Evolutionary conservation across 2,888 invertebrate species (phyloP), one percentile per base, ranked within the genome.

Genomic region (Acronicta aceris): DNA sequence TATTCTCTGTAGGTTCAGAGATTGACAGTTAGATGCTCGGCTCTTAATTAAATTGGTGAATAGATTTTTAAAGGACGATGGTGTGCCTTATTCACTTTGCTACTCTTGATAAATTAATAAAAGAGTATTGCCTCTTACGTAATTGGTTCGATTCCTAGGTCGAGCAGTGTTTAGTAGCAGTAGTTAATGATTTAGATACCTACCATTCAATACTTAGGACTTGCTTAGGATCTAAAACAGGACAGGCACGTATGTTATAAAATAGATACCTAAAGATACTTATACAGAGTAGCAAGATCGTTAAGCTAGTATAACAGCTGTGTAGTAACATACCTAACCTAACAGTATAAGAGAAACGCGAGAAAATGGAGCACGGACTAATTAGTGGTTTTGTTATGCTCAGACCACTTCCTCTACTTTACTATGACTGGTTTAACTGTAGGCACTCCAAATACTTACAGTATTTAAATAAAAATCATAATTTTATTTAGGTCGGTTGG

Each of bases 11-110:
- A 74, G 75, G 74, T 64, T 56, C 42, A 48, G 74, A 82, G 85
- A 88, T 84, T 87, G 89, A 87, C 87, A 87, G 82, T 70, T 55
- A 53, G 59, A 51, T 71, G 80, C 68, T 71, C 74, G 72, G 74
- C 59, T 67, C 60, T 81, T 88, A 88, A 89, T 91, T 87, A 88
- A 89, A 74, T 85, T 80, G 76, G 61, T 77, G 74, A 79, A 81
- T 76, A 69, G 50, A 48, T 52, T 69, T 64, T 61, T 30, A 61
- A 52, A 45, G 46, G 58, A 36, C 41, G 15, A 49, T 46, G 16
- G 36, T 5, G 12, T 33, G 10, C 2, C 12, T 33, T 33, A 33
- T 33, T 33, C 30, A 33, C 1, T 33, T 33, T 12, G 12, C 5
- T 33, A 33, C 2, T 12, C n/a, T n/a, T n/a, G n/a, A n/a, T 30